Base-by-base conservation (phyloP, 2,113 vertebrate genomes). In the Brachirus orientalis region DNA sequence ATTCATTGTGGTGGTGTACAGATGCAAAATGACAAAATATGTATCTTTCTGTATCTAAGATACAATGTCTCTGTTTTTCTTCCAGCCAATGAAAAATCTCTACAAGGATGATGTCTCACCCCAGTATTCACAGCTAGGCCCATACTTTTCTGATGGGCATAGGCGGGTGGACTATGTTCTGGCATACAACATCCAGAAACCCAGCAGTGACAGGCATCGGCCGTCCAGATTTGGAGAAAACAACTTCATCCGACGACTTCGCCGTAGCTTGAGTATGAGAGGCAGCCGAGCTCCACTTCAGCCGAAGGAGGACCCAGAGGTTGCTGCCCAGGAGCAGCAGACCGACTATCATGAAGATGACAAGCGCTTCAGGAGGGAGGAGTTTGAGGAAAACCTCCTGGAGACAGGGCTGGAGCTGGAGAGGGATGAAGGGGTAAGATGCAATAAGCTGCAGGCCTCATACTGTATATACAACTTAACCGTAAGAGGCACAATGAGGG, bases 361-460 rank as follows among this genome's bases (percentile, higher is more conserved):
- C 90, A 95, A 95, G 87, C 92, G 91, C 19, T 92, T 93, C 72
- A 94, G 90, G 41, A 84, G 95, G 50, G 93, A 96, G 5, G 96
- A 98, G 80, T 99, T 95, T 0, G 98, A 99, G 65, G 92, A 95
- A 14, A 97, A 97, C 84, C 95, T 99, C 0, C 77, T 90, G 38
- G 94, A 96, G 80, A 95, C 94, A 0, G 98, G 97, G 5, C 93
- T 99, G 68, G 94, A 97, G 90, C 89, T 99, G 86, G 98, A 99
- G 78, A 95, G 77, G 0, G 96, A 98, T 8, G 96, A 98, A 79
- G 92, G 90, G 60, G 98, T 99, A 83, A 95, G 85, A n/a, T n/a
- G n/a, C n/a, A n/a, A n/a, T n/a, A n/a, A n/a, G n/a, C n/a, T n/a
- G n/a, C n/a, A n/a, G n/a, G n/a, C n/a, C n/a, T n/a, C n/a, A n/a